Conservation (phyloP, 2,113 vertebrate genomes). For the Notarius quadriscutis region DNA sequence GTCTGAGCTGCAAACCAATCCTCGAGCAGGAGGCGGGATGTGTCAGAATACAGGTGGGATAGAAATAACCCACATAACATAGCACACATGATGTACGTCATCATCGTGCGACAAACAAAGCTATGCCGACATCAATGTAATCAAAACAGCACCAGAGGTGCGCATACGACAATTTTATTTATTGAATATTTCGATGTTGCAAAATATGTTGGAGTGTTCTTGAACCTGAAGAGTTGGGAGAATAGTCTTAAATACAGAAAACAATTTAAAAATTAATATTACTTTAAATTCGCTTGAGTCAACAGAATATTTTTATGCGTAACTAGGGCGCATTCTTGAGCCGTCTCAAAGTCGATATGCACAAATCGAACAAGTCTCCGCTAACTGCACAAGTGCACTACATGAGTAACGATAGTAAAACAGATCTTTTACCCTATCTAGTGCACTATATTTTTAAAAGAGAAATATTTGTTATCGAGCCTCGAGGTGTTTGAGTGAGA, state of each 20-base stretch:
- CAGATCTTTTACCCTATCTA: background rate
- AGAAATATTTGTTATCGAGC: background rate
- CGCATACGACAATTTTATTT: background rate
- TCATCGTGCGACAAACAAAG: constrained; percentile 14
- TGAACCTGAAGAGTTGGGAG: background rate
- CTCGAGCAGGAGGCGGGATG: background rate
- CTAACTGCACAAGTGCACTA: background rate
- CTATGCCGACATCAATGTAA: background rate
- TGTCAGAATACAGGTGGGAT: constrained; percentile 1
- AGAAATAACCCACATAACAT: background rate
- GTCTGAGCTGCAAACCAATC: background rate
- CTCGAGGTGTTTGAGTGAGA: background rate
- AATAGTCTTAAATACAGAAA: background rate
- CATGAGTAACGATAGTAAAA: too few relatives aligned
- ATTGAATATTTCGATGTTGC: background rate
- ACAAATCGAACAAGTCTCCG: background rate
- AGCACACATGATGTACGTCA: constrained; percentile 34
- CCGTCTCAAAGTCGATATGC: background rate
- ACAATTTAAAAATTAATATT: background rate
- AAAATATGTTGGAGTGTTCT: background rate
- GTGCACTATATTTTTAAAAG: background rate
- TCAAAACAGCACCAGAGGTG: background rate
- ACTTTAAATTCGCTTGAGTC: background rate
- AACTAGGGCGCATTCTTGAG: background rate
- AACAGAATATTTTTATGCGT: background rate